Evolutionary conservation across 2,113 vertebrate genomes (phyloP), one percentile per base, ranked within the genome.

Genomic region (Elephantulus edwardii): DNA sequence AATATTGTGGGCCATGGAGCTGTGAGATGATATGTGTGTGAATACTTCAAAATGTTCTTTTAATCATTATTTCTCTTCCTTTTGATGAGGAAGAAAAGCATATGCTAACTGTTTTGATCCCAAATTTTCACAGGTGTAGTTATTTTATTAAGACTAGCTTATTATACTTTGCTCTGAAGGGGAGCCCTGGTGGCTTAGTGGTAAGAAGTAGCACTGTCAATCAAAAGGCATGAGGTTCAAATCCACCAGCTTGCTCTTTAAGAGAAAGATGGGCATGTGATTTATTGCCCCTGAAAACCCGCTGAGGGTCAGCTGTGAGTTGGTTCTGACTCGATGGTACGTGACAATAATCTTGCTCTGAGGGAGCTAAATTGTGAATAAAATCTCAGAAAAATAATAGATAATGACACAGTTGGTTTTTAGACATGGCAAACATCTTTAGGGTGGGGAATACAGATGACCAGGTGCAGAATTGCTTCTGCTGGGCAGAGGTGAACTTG

Each of bases 31-130:
- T 16, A 87, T 10, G 3, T 1, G 2, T 62, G 48, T 52, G 42
- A 66, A 60, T 56, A 38, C 48, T 54, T 60, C 44, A 50, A 35
- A n/a, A 75, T n/a, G 68, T 60, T 28, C 62, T 44, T 38, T 28
- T 3, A 74, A 35, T 68, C 54, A 56, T n/a, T n/a, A n/a, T n/a
- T n/a, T n/a, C n/a, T n/a, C n/a, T n/a, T n/a, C n/a, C n/a, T n/a
- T n/a, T n/a, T n/a, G 54, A 22, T 56, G 54, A n/a, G n/a, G 54
- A 48, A n/a, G 75, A 79, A 46, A 72, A 92, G 38, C 75, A n/a
- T 20, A 62, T 2, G 60, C 58, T 56, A 60, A 40, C 33, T 35
- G 22, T 83, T 26, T 4, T 3, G 33, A 74, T 44, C 44, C 14
- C 38, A 40, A 6, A 7, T 46, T 46, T 91, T 71, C 54, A 24